Evolutionary conservation across 2,113 vertebrate species (phyloP).

Genomic region (Symphodus melops): DNA sequence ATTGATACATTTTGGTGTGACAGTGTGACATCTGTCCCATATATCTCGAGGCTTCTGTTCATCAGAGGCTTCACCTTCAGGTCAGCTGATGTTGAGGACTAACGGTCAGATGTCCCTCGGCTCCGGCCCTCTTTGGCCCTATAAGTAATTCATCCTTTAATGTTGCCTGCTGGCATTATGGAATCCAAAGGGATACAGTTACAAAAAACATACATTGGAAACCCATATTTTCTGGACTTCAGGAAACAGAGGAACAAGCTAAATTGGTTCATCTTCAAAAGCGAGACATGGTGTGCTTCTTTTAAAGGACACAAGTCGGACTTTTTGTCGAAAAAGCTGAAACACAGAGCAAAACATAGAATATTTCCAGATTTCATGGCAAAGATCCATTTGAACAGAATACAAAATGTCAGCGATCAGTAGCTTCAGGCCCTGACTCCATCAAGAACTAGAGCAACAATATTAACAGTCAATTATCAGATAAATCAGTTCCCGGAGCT

Average conservation of each 20-base stretch:
- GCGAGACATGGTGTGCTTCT: not conserved
- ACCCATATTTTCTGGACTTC: too few relatives aligned
- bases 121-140: not conserved
- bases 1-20: not conserved
- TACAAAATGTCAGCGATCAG: conserved; percentile 1
- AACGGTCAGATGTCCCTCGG: not conserved
- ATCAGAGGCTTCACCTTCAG: not conserved
- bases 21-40: not conserved
- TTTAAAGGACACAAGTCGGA: not conserved
- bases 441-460: not conserved
- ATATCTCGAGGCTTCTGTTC: not conserved
- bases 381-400: not conserved
- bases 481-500: conserved; percentile 5
- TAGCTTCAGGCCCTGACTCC: not conserved
- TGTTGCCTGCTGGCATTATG: not conserved
- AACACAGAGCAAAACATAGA: not conserved
- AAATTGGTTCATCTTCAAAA: not conserved
- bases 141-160: conserved; percentile 12
- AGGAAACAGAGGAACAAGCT: not conserved
- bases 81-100: not conserved
- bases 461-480: conserved; percentile 16
- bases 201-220: not conserved
- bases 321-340: conserved; percentile 2
- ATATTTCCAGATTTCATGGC: not conserved
- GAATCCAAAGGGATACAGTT: not conserved